These are phyloP conservation scores for Chaetops frenatus DNA, from an alignment of 2,113 vertebrate genomes.

Conservation along the genomic window DNA sequence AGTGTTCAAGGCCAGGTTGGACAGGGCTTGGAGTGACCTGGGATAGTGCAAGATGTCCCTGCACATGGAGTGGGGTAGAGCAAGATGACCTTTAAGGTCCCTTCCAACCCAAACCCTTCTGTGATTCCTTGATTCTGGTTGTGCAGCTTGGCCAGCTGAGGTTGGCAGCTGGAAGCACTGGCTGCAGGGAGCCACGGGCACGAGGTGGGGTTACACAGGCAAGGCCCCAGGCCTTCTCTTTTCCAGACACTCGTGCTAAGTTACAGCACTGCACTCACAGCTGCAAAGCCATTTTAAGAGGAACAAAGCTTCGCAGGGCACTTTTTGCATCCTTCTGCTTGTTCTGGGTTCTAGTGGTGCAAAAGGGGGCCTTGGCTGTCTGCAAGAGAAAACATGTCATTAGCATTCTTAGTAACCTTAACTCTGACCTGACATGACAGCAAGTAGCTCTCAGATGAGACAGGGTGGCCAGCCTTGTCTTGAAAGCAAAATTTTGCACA, in stretches of 20 bases:
- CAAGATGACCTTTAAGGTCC: not conserved
- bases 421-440: not conserved
- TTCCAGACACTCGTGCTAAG: fast-evolving
- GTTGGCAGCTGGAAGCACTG: not conserved
- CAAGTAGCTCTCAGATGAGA: not conserved
- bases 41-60: not conserved
- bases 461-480: not conserved
- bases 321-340: not conserved
- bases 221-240: fast-evolving
- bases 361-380: not conserved
- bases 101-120: not conserved
- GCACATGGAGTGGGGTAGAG: not conserved
- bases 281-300: not conserved
- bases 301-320: not conserved
- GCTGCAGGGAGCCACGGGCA: not conserved
- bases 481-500: not conserved
- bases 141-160: not conserved
- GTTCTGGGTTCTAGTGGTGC: not conserved
- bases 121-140: not conserved
- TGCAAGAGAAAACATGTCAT: not conserved
- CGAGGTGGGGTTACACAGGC: fast-evolving
- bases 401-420: not conserved
- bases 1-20: not conserved
- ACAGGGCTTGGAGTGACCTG: fast-evolving
- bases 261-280: not conserved